These are phyloP conservation scores for Eristalis arbustorum DNA, from an alignment of 2,888 invertebrate genomes.

Conservation along the genomic window DNA sequence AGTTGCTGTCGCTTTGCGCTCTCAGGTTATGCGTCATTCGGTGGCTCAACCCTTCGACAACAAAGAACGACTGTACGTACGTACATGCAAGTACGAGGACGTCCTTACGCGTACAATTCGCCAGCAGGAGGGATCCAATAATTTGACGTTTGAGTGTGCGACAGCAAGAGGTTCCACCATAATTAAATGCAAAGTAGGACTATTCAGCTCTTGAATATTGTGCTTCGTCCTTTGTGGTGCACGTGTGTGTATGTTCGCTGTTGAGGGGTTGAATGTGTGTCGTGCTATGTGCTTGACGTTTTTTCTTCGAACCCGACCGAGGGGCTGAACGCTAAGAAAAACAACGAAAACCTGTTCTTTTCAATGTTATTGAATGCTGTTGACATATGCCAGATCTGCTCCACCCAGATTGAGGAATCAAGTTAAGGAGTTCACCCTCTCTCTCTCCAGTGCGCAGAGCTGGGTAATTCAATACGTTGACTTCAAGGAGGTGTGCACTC, in stretches of 20 bases:
- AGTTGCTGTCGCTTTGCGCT: constrained; percentile 58
- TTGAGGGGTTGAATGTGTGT: constrained; percentile 37
- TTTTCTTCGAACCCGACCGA: neutral
- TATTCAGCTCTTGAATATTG: constrained; percentile 4
- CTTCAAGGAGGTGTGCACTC: neutral
- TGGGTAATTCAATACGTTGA: constrained; percentile 23
- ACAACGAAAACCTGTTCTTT: constrained; percentile 52
- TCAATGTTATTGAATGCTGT: constrained; percentile 53
- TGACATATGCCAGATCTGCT: constrained; percentile 66
- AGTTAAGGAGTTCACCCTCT: constrained; percentile 1
- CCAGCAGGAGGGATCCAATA: constrained; percentile 63
- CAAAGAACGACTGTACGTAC: neutral
- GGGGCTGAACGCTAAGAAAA: neutral
- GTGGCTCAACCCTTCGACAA: constrained; percentile 31
- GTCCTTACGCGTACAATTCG: constrained; percentile 24
- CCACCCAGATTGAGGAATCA: constrained; percentile 48
- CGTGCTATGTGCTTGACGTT: constrained; percentile 5
- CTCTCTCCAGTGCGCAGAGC: neutral
- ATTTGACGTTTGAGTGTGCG: constrained; percentile 35
- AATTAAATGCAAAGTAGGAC: constrained; percentile 68
- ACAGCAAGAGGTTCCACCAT: constrained; percentile 52
- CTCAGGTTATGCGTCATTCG: constrained; percentile 25
- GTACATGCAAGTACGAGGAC: neutral
- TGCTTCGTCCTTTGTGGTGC: constrained; percentile 6
- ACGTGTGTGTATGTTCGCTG: constrained; percentile 55